Evolutionary conservation across 2,888 invertebrate genomes (phyloP).

Genomic region (Calephelis perditalis): DNA sequence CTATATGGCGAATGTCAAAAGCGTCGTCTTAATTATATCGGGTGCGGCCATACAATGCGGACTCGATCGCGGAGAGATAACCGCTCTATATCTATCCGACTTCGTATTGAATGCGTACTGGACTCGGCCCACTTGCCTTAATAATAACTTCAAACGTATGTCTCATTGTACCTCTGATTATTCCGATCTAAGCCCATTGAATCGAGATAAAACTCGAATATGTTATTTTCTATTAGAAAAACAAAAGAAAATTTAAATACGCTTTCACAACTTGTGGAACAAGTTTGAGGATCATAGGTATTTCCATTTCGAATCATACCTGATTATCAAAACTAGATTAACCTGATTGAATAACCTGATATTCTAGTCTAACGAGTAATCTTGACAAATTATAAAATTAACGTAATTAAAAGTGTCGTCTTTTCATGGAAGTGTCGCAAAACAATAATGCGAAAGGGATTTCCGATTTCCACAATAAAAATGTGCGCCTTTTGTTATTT

Average conservation of each 20-base stretch:
- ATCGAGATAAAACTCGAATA: conserved; percentile 61
- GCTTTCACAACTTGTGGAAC: conserved; percentile 5
- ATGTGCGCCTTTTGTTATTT: conserved; percentile 56
- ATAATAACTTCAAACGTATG: conserved; percentile 72
- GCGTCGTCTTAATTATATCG: conserved; percentile 76
- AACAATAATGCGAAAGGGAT: conserved; percentile 60
- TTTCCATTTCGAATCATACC: conserved; percentile 38
- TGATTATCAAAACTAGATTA: conserved; percentile 57
- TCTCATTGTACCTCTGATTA: conserved; percentile 72
- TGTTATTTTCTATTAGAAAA: conserved; percentile 27
- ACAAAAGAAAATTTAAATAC: conserved; percentile 22
- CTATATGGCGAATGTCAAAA: conserved; percentile 78
- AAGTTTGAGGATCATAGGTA: conserved; percentile 17
- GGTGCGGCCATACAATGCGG: conserved; percentile 73
- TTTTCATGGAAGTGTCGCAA: conserved; percentile 59
- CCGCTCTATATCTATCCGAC: conserved; percentile 60
- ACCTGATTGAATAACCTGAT: conserved; percentile 53
- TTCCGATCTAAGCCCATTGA: conserved; percentile 68
- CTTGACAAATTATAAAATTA: conserved; percentile 47
- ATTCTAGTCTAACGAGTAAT: conserved; percentile 62
- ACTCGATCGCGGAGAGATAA: conserved; percentile 75
- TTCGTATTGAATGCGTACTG: conserved; percentile 62
- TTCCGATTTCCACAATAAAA: conserved; percentile 64
- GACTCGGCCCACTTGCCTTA: conserved; percentile 52
- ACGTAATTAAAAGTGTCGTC: conserved; percentile 51